phyloP scores from a whole-genome alignment of 35 echinoderm and acorn worm genomes.

The Apostichopus californicus region DNA sequence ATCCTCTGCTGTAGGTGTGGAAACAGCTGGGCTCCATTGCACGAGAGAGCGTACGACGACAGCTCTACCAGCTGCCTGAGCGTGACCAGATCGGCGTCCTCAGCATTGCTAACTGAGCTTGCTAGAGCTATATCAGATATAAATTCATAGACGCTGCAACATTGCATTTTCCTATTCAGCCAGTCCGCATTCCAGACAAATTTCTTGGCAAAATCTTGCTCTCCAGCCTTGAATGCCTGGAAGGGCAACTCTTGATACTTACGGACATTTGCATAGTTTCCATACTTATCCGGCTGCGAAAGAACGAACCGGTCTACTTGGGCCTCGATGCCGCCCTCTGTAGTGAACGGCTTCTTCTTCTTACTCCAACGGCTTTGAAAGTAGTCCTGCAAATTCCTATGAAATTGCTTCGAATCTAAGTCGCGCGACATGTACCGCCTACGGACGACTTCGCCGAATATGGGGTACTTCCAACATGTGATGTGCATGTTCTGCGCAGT shows the following conservation, averaged over 20 bases:
- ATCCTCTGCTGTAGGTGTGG: slow-evolving; percentile 75
- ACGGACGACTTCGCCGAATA: slow-evolving; percentile 65
- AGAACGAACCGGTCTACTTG: slow-evolving; percentile 67
- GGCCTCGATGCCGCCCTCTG: slow-evolving; percentile 86
- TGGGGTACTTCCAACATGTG: slow-evolving; percentile 63
- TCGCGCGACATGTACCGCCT: slow-evolving; percentile 65
- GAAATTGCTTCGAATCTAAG: slow-evolving; percentile 54
- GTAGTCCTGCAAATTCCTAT: slow-evolving; percentile 74
- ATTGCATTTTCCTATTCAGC: slow-evolving; percentile 71
- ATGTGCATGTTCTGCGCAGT: slow-evolving; percentile 59
- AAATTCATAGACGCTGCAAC: slow-evolving; percentile 72
- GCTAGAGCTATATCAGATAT: slow-evolving; percentile 78
- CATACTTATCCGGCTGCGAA: slow-evolving; percentile 68
- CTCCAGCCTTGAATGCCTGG: slow-evolving; percentile 81
- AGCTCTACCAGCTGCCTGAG: slow-evolving; percentile 81
- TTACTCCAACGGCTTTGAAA: slow-evolving; percentile 85
- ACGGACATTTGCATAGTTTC: slow-evolving; percentile 71
- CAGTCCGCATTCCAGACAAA: slow-evolving; percentile 90
- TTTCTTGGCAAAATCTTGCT: slow-evolving; percentile 78
- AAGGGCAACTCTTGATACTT: slow-evolving; percentile 82
- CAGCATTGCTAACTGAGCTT: slow-evolving; percentile 29
- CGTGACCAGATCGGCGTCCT: slow-evolving; percentile 70
- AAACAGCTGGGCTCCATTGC: slow-evolving; percentile 83
- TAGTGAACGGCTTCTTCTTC: slow-evolving; percentile 83
- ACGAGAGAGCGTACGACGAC: slow-evolving; percentile 74